Conservation (phyloP, 2,113 vertebrate genomes). For the Diadophis punctatus region DNA sequence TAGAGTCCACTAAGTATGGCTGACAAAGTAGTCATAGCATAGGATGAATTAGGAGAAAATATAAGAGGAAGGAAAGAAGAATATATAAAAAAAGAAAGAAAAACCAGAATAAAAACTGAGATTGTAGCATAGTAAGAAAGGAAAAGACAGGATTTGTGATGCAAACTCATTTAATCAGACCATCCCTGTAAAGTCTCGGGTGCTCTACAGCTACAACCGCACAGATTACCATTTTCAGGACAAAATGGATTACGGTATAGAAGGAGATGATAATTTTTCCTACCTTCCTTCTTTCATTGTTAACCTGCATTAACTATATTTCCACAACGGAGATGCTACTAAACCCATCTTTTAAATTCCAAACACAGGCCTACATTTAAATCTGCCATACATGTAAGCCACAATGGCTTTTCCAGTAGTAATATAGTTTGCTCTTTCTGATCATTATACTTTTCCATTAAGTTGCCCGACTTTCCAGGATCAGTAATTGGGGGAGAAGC, state of each 20-base stretch:
- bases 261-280: neutral
- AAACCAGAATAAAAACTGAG: neutral
- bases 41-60: neutral
- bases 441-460: neutral
- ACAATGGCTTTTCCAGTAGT: neutral
- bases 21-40: neutral
- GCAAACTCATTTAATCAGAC: slow-evolving; percentile 13
- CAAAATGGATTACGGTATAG: slow-evolving; percentile 9
- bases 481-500: neutral
- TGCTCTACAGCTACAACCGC: neutral
- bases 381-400: neutral
- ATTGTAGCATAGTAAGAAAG: neutral
- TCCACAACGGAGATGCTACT: neutral
- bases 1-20: neutral
- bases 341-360: slow-evolving; percentile 9
- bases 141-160: neutral
- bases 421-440: neutral
- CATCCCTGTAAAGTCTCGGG: neutral
- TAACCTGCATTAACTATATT: slow-evolving; percentile 4
- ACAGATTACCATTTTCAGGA: slow-evolving; percentile 4
- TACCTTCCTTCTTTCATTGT: neutral
- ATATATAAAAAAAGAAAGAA: neutral
- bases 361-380: neutral
- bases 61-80: neutral
- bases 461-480: neutral